Evolutionary conservation across 2,797 vertebrate species (phyloP), one percentile per base, ranked within the genome.

Genomic region (Danio kyathit): DNA sequence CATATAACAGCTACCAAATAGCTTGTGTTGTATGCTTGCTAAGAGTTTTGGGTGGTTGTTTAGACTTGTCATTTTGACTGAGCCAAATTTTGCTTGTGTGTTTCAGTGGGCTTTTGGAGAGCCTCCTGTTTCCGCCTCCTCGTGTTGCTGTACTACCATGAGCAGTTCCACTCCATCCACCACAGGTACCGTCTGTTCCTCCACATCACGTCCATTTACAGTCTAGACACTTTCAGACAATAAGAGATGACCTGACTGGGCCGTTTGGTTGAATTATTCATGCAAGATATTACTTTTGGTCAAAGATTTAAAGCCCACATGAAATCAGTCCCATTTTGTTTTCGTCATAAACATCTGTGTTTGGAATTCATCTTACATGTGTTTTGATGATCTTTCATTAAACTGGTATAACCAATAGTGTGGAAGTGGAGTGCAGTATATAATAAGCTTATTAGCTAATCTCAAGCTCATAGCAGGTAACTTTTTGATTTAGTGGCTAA

Each of bases 71-170:
- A 49, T 49, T 46, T 17, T 79, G 51, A 86, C 44, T 10, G 51
- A 82, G 41, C 29, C 21, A 66, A 66, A 52, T 41, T 63, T 63
- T 67, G 67, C 77, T 77, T 82, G 59, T 94, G 52, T 84, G 87
- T 95, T 93, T 87, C 85, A 96, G 95, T 54, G 91, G 91, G 90
- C 88, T 89, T 92, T 88, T 92, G 92, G 90, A 82, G 52, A 95
- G 89, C 87, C 92, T 88, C 89, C 93, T 88, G 91, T 90, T 89
- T 93, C 92, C 90, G 89, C 86, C 82, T 86, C 91, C 86, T 82
- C 77, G 89, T 92, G 89, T 83, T 87, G 83, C 85, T 75, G 73
- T 86, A 91, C 90, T 92, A 95, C 91, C 90, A 96, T 96, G 96
- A 95, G 85, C 87, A 89, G 7, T 90, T 93, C 93, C 86, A 90